Evolutionary conservation across 2,888 invertebrate species (phyloP), one percentile per base, ranked within the genome.

Genomic region (Watsonalla cultraria): DNA sequence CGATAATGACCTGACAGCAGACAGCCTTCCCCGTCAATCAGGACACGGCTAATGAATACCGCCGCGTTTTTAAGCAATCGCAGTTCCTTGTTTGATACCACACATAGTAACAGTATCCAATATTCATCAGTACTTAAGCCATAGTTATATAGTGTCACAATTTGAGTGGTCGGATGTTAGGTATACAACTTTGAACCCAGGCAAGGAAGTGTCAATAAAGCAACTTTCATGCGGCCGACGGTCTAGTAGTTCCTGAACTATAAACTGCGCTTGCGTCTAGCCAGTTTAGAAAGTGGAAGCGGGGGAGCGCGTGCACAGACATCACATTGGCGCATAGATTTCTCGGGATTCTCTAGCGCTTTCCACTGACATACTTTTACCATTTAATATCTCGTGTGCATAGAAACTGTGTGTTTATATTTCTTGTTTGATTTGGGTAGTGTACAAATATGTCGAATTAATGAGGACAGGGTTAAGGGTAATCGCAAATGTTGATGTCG

Each of bases 271-370:
- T 66, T 66, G 65, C 71, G 76, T 73, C 73, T 76, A 77, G 84
- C 83, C 75, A 76, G 86, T 88, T 90, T 90, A 90, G 90, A 90
- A 90, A 90, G 90, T 88, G 87, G 88, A 87, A 82, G 82, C 79
- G 74, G 80, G 75, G 82, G 80, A 73, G 78, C 78, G 78, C 70
- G 72, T 66, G 77, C 74, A 70, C 68, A 74, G 74, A 71, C 80
- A 71, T 67, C 66, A 80, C 81, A 78, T 83, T 84, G 80, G 82
- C 82, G 80, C 77, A 78, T 77, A 80, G 84, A 89, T 90, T 90
- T 90, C 90, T 84, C 86, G 86, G 87, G 90, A 90, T 79, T 88
- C 85, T 88, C 88, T 84, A 83, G 88, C 87, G 84, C 88, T 90
- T 90, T 90, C 88, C 90, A 88, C 82, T 88, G 86, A 84, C 90